Percentiles rank a stretch among this genome's conserved stretches.
Evolutionary conservation across 2,888 invertebrate genomes (phyloP).

Genomic region (Ochlodes sylvanus): DNA sequence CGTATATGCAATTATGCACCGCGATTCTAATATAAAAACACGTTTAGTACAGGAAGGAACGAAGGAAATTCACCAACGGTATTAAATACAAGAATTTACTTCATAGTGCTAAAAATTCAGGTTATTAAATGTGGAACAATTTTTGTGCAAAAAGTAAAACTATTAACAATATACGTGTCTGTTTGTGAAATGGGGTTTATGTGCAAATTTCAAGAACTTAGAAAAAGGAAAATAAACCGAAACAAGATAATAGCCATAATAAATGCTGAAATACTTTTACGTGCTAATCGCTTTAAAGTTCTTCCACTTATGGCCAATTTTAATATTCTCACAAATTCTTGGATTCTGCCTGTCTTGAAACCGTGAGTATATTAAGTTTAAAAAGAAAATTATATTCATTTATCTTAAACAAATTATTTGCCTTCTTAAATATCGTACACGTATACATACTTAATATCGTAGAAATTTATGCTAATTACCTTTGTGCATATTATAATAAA

Average conservation of each 20-base stretch:
- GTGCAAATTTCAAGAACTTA: slow-evolving; percentile 49
- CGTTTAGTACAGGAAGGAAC: background rate
- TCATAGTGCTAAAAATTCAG: no score
- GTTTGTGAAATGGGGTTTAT: slow-evolving; percentile 50
- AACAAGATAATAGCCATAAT: slow-evolving; percentile 40
- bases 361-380: slow-evolving; percentile 54
- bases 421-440: no score
- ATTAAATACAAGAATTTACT: no score
- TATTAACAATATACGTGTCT: background rate
- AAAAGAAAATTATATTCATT: no score
- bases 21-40: slow-evolving; percentile 14
- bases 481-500: no score
- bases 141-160: background rate
- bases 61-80: background rate
- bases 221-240: slow-evolving; percentile 41
- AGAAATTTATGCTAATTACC: no score
- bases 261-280: slow-evolving; percentile 51
- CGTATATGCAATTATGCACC: slow-evolving; percentile 12
- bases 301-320: slow-evolving; percentile 44
- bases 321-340: slow-evolving; percentile 46
- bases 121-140: no score
- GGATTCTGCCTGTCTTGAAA: slow-evolving; percentile 43
- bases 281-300: slow-evolving; percentile 45
- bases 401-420: no score
- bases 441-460: no score